Base-by-base conservation (phyloP, 2,797 vertebrate genomes). In the Eleutherodactylus coqui region DNA sequence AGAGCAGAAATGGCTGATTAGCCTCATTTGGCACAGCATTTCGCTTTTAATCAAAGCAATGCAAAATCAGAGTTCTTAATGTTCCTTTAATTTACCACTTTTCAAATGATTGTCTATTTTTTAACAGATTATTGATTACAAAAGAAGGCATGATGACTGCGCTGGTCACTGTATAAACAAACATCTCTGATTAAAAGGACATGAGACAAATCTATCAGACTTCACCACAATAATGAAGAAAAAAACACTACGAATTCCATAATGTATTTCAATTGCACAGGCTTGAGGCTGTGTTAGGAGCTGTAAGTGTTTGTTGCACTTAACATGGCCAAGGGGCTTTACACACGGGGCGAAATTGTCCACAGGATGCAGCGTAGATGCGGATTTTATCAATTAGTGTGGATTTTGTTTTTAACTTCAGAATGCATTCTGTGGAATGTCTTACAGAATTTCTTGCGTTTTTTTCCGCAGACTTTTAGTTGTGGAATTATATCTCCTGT, bases 41-140 rank as follows among this genome's bases (percentile, higher is more conserved):
- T 72, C 80, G 85, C 43, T 82, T 43, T 86, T 89, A 62, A 70
- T 70, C 75, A 88, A 88, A 79, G 29, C 88, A 62, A 80, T 88
- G 88, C 53, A 82, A 87, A 53, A 16, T 85, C 38, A 78, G 88
- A 85, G 34, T 75, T 27, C 36, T 27, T 82, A 84, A 43, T 27
- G 3, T 34, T 11, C 29, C 36, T 69, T 79, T 69, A 43, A 69
- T 70, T 43, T 47, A 34, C 6, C 34, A n/a, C n/a, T 47, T 78
- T 67, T 79, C 27, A n/a, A 34, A 79, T 87, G 53, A 84, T 75
- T 81, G 70, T 85, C 82, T 69, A 16, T 79, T 87, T 80, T 16
- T 75, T 81, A 76, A 55, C 64, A 49, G 69, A 81, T 32, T 84
- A 81, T 81, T 53, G 70, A 85, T 81, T 53, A 73, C 29, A 76